Base-by-base conservation (phyloP, 1,140 invertebrate genomes). In the Ephestia elutella region DNA sequence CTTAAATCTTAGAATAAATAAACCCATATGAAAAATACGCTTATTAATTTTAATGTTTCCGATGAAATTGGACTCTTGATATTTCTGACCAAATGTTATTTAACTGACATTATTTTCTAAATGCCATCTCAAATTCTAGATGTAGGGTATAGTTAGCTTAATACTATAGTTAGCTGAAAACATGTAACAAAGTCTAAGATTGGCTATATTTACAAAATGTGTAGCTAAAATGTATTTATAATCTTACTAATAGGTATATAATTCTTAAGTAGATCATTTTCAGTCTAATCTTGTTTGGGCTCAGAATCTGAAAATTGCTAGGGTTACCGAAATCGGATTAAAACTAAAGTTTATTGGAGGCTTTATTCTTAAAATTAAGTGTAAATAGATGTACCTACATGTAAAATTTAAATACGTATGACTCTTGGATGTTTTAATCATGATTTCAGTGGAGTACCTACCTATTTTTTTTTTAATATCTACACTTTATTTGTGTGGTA, bases 31-130 rank as follows among this genome's bases (percentile, higher is more conserved):
- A 84, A 79, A 75, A 82, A 83, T 86, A 87, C 85, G 85, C 85
- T 87, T 87, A 87, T 87, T 87, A 87, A 86, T 86, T 86, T 86
- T 86, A 87, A 85, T 80, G 69, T 81, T 82, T 86, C 85, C 80
- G 80, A 83, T 83, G 70, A 78, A 79, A 87, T 86, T 82, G 80
- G 81, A 83, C 64, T 79, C 70, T 80, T 83, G 78, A 86, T 83
- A 87, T 83, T 85, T 77, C 77, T 79, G 82, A 87, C 82, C 85
- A 85, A 87, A 73, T 80, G 75, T 83, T 82, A 80, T 80, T 75
- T 73, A 75, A 25, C 5, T 76, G 60, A 78, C 75, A 74, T 77
- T 65, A 70, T 69, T 73, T 74, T 79, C 67, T 76, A 75, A 64
- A 69, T 70, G 60, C 62, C 63, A 73, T 80, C 68, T 80, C 71